Conservation (phyloP, 2,888 invertebrate species). For the Caenorhabditis auriculariae region DNA sequence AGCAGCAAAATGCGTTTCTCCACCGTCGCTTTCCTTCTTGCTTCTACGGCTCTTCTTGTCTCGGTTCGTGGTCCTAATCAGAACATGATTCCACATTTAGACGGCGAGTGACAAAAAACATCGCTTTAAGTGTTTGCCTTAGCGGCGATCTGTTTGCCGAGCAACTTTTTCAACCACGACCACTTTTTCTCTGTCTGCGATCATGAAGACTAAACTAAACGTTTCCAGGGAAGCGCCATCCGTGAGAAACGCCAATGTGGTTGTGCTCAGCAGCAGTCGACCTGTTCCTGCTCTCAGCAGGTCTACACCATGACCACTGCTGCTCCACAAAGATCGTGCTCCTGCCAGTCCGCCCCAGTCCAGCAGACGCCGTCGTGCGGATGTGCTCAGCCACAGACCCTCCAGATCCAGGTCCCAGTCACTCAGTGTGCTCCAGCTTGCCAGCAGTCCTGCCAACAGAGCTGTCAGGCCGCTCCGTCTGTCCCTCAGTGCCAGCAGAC, state of each 20-base stretch:
- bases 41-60: neutral
- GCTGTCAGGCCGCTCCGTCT: no score
- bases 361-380: no score
- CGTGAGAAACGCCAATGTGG: conserved; percentile 16
- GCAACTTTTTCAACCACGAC: no score
- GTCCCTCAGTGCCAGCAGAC: no score
- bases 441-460: conserved; percentile 20
- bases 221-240: conserved; percentile 1
- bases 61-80: neutral
- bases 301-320: neutral
- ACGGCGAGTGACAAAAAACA: no score
- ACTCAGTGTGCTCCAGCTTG: conserved; percentile 24
- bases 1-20: conserved; percentile 1
- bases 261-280: conserved; percentile 3
- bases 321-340: neutral
- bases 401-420: no score
- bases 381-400: conserved; percentile 7
- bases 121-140: no score
- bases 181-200: no score
- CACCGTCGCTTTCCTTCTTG: conserved; percentile 1
- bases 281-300: conserved; percentile 9
- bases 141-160: no score
- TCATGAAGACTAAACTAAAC: no score
- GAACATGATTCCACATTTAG: no score
- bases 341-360: conserved; percentile 2